Conservation (phyloP, 2,888 invertebrate genomes). For the Bimastos eiseni region DNA sequence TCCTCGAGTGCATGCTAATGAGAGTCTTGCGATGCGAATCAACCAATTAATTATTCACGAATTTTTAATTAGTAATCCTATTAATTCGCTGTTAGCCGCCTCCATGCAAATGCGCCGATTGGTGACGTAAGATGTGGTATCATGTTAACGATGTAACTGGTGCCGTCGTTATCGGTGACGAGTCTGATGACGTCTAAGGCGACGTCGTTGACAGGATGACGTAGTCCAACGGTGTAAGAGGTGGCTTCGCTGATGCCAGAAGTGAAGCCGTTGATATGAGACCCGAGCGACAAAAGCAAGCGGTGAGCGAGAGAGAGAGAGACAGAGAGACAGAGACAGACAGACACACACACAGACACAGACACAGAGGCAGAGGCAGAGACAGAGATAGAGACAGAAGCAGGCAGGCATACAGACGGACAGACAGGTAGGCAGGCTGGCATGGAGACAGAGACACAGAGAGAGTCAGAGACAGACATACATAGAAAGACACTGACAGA, state of each 20-base stretch:
- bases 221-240: no score
- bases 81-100: no score
- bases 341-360: neutral
- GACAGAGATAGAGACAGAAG: no score
- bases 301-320: neutral
- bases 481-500: neutral
- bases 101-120: neutral
- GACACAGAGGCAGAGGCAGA: neutral
- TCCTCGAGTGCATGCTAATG: neutral
- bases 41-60: no score
- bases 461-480: neutral
- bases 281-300: neutral
- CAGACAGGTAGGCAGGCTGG: neutral
- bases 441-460: neutral
- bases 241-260: no score
- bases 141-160: neutral
- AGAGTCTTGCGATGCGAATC: neutral
- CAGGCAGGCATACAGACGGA: neutral
- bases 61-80: no score
- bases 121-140: neutral
- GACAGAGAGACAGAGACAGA: neutral
- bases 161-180: neutral
- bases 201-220: neutral
- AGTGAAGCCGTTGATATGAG: no score
- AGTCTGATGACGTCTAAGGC: neutral